Percentiles rank a stretch among this genome's conserved stretches.
Conservation (phyloP, 2,888 invertebrate genomes). For the Noctua janthe region DNA sequence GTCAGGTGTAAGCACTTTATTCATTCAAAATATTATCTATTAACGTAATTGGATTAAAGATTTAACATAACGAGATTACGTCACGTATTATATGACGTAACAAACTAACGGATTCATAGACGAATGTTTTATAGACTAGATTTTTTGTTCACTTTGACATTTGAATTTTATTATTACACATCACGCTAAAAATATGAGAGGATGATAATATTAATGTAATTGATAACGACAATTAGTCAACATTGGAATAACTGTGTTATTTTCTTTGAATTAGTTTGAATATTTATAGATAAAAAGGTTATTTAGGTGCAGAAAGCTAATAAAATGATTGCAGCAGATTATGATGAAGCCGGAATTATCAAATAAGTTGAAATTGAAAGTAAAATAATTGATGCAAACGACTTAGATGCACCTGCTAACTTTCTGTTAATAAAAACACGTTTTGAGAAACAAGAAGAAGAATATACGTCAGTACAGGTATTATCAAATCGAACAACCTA, state of each 20-base stretch:
- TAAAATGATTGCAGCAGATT: not conserved
- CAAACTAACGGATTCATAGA: not conserved
- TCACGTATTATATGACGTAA: constrained; percentile 23
- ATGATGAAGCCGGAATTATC: not conserved
- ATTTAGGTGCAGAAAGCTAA: not conserved
- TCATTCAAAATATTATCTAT: constrained; percentile 27
- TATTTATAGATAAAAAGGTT: constrained; percentile 6
- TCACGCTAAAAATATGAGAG: not conserved
- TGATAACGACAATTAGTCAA: not conserved
- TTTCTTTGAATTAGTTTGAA: constrained; percentile 21
- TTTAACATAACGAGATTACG: constrained; percentile 37
- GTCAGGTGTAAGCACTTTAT: not conserved
- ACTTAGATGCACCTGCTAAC: not conserved
- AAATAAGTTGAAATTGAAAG: constrained; percentile 16
- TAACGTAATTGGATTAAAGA: constrained; percentile 55
- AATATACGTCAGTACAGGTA: not conserved
- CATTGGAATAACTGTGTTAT: not conserved
- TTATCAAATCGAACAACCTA: constrained; percentile 40
- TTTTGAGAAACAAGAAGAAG: constrained; percentile 5
- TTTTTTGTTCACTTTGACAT: constrained; percentile 1
- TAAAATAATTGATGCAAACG: not conserved
- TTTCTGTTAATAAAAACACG: constrained; percentile 16
- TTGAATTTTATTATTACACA: not conserved
- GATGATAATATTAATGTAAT: not conserved
- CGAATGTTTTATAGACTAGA: not conserved